These are phyloP conservation scores for Spatula versicolor DNA, from an alignment of 2,797 vertebrate species.

Conservation along the genomic window DNA sequence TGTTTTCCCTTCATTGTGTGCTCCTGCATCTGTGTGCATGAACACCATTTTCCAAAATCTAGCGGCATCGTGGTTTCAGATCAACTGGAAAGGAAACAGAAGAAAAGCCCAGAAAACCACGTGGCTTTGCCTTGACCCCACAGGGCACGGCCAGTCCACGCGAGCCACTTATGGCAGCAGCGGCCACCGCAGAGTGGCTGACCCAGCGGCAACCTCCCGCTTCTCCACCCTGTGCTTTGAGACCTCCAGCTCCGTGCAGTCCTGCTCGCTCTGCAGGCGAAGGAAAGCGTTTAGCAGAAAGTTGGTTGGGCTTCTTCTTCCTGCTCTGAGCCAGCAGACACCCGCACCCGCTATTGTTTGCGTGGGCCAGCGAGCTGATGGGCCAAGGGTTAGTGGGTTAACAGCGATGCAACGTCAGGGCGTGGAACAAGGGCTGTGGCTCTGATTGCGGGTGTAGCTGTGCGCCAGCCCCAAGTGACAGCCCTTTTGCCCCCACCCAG, in stretches of 20 bases:
- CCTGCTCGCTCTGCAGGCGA: background rate
- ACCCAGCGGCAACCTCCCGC: background rate
- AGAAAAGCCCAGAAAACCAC: background rate
- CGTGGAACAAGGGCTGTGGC: background rate
- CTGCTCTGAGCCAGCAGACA: background rate
- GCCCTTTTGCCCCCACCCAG: background rate
- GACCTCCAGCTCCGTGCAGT: background rate
- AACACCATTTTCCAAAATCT: conserved; percentile 25
- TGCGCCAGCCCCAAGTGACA: background rate
- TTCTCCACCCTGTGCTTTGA: background rate
- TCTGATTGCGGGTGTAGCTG: background rate
- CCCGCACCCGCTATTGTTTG: background rate
- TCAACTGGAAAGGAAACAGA: background rate
- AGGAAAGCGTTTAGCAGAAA: background rate
- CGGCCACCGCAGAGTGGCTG: background rate
- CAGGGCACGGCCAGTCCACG: background rate
- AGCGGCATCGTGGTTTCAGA: background rate
- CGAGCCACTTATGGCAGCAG: background rate
- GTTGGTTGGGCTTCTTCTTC: rapidly evolving
- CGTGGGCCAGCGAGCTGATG: background rate
- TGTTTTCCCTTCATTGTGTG: background rate
- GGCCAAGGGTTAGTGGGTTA: conserved; percentile 15
- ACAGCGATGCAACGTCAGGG: background rate
- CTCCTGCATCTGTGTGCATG: background rate
- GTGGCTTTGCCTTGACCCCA: background rate